Evolutionary conservation across 1,140 invertebrate genomes (phyloP).

Genomic region (Trissolcus basalis): DNA sequence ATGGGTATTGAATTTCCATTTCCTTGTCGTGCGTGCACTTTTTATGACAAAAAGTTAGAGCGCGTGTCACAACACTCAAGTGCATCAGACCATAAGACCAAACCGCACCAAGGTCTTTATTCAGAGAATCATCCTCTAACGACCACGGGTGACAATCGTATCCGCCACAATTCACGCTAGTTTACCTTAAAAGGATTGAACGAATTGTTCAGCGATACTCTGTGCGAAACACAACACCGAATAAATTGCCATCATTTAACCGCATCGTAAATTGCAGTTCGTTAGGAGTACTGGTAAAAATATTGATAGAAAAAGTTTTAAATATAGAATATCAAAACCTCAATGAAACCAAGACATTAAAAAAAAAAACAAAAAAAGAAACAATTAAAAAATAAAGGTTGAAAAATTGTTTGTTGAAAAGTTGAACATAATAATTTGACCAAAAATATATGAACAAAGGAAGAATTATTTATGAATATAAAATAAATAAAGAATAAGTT

Average conservation of each 20-base stretch:
- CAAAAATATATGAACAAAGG: no score
- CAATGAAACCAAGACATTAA: no score
- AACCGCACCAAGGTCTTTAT: conserved; percentile 62
- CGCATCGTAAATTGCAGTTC: no score
- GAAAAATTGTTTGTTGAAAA: no score
- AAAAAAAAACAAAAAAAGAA: no score
- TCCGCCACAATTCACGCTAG: conserved; percentile 46
- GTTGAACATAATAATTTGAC: no score
- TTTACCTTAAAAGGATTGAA: conserved; percentile 43
- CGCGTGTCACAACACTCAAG: conserved; percentile 28
- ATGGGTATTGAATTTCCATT: conserved; percentile 4
- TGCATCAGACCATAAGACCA: conserved; percentile 19
- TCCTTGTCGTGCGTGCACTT: conserved; percentile 22
- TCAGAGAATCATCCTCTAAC: background rate
- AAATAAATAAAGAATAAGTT: no score
- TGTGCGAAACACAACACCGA: conserved; percentile 36
- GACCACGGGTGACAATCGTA: background rate
- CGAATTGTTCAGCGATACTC: conserved; percentile 35
- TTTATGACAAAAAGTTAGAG: conserved; percentile 41
- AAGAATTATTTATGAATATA: no score
- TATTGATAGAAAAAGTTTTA: no score
- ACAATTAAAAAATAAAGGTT: no score
- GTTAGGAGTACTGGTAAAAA: no score
- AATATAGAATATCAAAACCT: no score
- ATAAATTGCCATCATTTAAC: conserved; percentile 45